Conservation (phyloP, 2,797 vertebrate genomes). For the Silurus lanzhouensis region DNA sequence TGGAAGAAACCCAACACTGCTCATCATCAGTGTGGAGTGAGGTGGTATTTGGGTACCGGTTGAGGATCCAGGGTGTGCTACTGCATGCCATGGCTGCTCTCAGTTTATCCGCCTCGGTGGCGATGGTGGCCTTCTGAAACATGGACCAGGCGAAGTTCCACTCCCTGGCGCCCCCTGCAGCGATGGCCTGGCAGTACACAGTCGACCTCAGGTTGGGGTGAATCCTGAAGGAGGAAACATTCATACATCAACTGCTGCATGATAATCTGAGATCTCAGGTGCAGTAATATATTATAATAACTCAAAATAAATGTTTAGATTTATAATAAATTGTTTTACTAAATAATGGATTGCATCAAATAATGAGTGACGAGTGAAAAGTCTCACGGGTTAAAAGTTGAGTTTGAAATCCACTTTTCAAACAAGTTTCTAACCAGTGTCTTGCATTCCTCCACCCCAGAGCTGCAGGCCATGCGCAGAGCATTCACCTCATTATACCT, state of each 20-base stretch:
- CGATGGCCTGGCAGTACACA: constrained; percentile 88
- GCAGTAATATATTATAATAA: not conserved
- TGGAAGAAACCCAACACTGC: too few species aligned
- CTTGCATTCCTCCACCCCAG: constrained; percentile 68
- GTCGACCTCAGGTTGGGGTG: constrained; percentile 83
- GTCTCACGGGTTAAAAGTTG: constrained; percentile 65
- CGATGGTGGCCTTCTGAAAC: constrained; percentile 68
- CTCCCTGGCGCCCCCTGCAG: constrained; percentile 72
- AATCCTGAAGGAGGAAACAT: constrained; percentile 72
- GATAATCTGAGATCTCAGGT: not conserved
- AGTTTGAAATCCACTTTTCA: constrained; percentile 52
- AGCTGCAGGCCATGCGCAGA: constrained; percentile 82
- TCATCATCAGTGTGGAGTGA: too few species aligned
- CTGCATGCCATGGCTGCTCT: constrained; percentile 82
- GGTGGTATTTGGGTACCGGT: constrained; percentile 70
- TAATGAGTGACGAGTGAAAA: not conserved
- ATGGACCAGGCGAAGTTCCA: constrained; percentile 84
- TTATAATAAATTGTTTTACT: not conserved
- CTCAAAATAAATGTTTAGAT: not conserved
- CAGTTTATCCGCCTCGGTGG: constrained; percentile 86
- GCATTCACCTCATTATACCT: constrained; percentile 88
- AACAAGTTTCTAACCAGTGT: constrained; percentile 51
- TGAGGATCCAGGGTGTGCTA: constrained; percentile 82
- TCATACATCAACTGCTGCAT: not conserved
- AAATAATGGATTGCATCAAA: not conserved